A percentile compares a stretch with the other conserved stretches of the same genome.
Evolutionary conservation across 2,888 invertebrate species (phyloP).

Genomic region (Drosophila ezoana): DNA sequence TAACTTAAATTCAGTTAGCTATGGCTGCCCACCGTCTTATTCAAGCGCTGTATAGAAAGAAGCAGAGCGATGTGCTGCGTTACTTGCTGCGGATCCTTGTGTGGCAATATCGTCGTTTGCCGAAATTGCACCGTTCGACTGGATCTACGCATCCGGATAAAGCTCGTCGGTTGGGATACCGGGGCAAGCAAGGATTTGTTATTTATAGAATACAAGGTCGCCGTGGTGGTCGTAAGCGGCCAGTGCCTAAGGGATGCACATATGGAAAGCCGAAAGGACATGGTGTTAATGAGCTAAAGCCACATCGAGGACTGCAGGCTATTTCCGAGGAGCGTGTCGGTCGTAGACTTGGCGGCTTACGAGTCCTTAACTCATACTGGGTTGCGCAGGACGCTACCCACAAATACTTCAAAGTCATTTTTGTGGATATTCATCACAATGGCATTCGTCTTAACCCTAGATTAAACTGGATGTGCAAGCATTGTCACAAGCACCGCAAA

Average conservation of each 20-base stretch:
- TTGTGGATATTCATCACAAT: constrained; percentile 89
- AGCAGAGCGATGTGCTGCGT: constrained; percentile 99
- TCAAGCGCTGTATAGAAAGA: constrained; percentile 99
- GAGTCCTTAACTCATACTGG: constrained; percentile 99
- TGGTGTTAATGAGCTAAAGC: constrained; percentile 99
- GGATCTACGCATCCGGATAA: constrained; percentile 97
- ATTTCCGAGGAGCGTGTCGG: constrained; percentile 99
- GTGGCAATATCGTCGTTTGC: too few species aligned
- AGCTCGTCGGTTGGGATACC: too few species aligned
- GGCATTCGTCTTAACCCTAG: constrained; percentile 98
- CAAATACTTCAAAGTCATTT: constrained; percentile 98
- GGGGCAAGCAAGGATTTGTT: constrained; percentile 98
- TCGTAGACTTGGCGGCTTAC: constrained; percentile 95
- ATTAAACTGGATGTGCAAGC: constrained; percentile 98
- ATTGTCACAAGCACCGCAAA: constrained; percentile 91
- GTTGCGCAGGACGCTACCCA: constrained; percentile 99
- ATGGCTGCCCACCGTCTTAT: constrained; percentile 99
- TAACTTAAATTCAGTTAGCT: constrained; percentile 76
- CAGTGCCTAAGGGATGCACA: too few species aligned
- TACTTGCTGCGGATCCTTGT: too few species aligned
- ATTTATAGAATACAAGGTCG: constrained; percentile 99
- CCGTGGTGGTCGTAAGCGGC: too few species aligned
- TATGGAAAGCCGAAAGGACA: constrained; percentile 99
- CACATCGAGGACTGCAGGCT: constrained; percentile 96
- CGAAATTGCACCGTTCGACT: too few species aligned